Base-by-base conservation (phyloP, 2,888 invertebrate species). In the Podotricha telesiphe region DNA sequence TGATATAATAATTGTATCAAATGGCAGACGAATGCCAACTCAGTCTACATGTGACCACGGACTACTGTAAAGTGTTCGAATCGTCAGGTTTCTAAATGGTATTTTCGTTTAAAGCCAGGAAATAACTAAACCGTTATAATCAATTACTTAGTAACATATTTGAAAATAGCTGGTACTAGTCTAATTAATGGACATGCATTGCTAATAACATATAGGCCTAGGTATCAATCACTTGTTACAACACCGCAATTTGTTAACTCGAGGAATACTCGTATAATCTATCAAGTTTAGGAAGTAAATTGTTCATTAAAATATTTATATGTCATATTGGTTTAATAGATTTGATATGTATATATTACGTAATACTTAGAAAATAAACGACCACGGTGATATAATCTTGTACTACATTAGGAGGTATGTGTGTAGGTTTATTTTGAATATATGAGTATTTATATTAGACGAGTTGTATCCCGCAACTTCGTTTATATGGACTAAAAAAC, bases 221-320 rank as follows among this genome's bases (percentile, higher is more conserved):
- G 56, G 65, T 62, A 72, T 70, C 70, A 66, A 72, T 72, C 72
- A 72, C 63, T 11, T 40, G 37, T 47, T 68, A 42, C 50, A 67
- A 68, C 70, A 66, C 20, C 40, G 68, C 53, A 67, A 72, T 72
- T 70, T 72, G 69, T 69, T 69, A 69, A 50, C 42, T 11, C 56
- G 63, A 62, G 34, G 62, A 28, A 67, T 62, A n/a, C n/a, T n/a
- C n/a, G n/a, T n/a, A 65, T 58, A 62, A 72, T 72, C 65, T 68
- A 72, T 72, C 69, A 69, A 69, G 61, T 40, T 65, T 55, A 69
- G 66, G 61, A 34, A 62, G 63, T 62, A 65, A 55, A 69, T 53
- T 56, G 67, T 20, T 20, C 17, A 61, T 59, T 51, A 13, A 34
- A 62, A 48, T 62, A 62, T 48, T 62, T 28, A 34, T 47, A 19